Base-by-base conservation (phyloP, 2,888 invertebrate genomes). In the Hemistola chrysoprasaria region DNA sequence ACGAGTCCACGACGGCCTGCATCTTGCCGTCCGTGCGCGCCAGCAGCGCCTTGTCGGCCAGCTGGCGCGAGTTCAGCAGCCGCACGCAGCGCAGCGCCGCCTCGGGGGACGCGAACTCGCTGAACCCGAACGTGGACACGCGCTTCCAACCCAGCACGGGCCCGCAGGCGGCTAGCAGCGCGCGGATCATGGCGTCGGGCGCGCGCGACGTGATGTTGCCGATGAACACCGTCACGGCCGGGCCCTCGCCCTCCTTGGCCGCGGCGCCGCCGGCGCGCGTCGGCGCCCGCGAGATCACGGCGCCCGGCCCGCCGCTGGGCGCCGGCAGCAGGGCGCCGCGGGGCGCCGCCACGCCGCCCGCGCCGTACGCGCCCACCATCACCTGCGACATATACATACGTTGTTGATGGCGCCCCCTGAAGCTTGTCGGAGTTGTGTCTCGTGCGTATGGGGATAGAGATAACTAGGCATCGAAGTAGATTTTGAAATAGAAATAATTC, bases 21-120 rank as follows among this genome's bases (percentile, higher is more conserved):
- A 98, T 98, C 91, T 99, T 99, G 46, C 98, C 97, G 88, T 99
- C 99, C 11, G 98, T 98, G 87, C 97, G 96, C 16, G 98, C 98
- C 43, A 99, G 95, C 59, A 99, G 91, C 70, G 94, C 94, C 84
- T 97, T 98, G 59, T 97, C 98, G 40, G 96, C 97, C 34, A 99
- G 93, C 78, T 94, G 93, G 78, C 97, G 93, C 62, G 97, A 97
- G 84, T 98, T 97, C 20, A 99, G 90, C 53, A 99, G 89, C 27
- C 97, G 90, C 51, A 99, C 97, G 54, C 98, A 98, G 53, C 99
- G 91, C 57, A 99, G 90, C 24, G 98, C 99, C 9, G 98, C 96
- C 84, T 98, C 98, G 8, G 99, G 98, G 42, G 84, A 89, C 54
- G 96, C 97, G 81, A 97, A 97, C 89, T 99, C 99, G 88, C 98